phyloP scores from a whole-genome alignment of 1,140 invertebrate species.

The Bombus confusus region DNA sequence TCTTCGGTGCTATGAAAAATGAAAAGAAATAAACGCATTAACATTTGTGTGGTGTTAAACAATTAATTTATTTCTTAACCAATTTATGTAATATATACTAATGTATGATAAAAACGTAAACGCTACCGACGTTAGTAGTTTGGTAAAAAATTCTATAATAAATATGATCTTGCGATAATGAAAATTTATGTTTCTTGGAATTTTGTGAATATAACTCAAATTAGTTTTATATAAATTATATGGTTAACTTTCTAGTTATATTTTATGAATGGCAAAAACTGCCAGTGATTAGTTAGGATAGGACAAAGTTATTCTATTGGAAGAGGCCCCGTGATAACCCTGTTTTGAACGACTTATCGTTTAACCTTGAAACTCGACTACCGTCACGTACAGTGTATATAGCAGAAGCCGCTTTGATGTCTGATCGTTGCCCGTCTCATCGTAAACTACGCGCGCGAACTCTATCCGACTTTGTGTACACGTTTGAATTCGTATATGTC shows the following conservation, averaged over 20 bases:
- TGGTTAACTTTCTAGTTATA: no score
- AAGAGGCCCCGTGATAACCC: conserved; percentile 51
- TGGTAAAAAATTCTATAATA: neutral
- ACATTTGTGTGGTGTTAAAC: neutral
- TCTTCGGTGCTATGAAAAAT: neutral
- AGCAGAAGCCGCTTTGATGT: conserved; percentile 38
- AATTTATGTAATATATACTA: neutral
- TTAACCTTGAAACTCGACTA: conserved; percentile 55
- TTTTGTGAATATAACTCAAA: neutral
- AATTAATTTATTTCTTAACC: neutral
- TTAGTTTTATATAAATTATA: neutral
- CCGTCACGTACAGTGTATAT: conserved; percentile 1
- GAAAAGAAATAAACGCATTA: neutral
- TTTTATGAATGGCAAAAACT: neutral
- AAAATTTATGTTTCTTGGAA: conserved; percentile 20
- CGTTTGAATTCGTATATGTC: conserved; percentile 17
- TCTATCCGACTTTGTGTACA: conserved; percentile 8
- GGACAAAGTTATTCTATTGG: neutral
- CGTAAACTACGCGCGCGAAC: conserved; percentile 3
- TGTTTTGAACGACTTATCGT: conserved; percentile 63
- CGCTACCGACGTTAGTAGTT: neutral
- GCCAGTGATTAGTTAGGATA: neutral
- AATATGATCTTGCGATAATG: neutral
- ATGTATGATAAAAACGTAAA: neutral
- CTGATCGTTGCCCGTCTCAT: conserved; percentile 47